A percentile compares a stretch with the other conserved stretches of the same genome.
Conservation (phyloP, 2,888 invertebrate species). For the Corythucha ciliata region DNA sequence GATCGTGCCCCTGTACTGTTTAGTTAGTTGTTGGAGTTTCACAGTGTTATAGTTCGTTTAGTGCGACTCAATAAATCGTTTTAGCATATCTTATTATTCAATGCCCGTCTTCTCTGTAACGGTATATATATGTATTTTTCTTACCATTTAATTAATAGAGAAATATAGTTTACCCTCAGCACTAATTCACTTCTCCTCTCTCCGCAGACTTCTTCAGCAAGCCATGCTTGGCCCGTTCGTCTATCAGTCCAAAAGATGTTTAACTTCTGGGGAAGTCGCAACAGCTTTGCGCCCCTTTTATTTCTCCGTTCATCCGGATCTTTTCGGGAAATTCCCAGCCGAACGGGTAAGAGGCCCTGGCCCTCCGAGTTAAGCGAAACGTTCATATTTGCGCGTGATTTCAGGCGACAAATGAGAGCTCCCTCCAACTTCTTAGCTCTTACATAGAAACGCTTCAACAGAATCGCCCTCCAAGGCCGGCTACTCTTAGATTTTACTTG, state of each 20-base stretch:
- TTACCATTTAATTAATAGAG: too few relatives aligned
- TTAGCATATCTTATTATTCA: too few relatives aligned
- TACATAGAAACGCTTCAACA: constrained; percentile 69
- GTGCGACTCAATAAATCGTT: too few relatives aligned
- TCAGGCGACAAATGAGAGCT: constrained; percentile 80
- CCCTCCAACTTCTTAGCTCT: constrained; percentile 76
- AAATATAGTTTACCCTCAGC: too few relatives aligned
- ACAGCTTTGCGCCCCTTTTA: constrained; percentile 88
- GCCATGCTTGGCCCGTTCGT: neutral
- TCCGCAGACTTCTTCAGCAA: constrained; percentile 8
- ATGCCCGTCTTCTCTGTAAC: too few relatives aligned
- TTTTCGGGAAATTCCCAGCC: constrained; percentile 83
- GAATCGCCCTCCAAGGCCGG: constrained; percentile 50
- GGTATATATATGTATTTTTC: too few relatives aligned
- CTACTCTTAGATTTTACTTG: constrained; percentile 70
- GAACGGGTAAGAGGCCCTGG: constrained; percentile 79
- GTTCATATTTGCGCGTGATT: too few relatives aligned
- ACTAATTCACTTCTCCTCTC: too few relatives aligned
- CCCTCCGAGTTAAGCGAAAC: too few relatives aligned
- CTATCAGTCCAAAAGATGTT: constrained; percentile 34
- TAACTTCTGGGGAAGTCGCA: constrained; percentile 75
- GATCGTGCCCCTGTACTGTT: too few relatives aligned
- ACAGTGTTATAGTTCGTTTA: too few relatives aligned
- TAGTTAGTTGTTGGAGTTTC: too few relatives aligned
- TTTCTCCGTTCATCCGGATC: constrained; percentile 90